Evolutionary conservation across 2,888 invertebrate genomes (phyloP), one percentile per base, ranked within the genome.

Genomic region (Zygogramma bicolorata): DNA sequence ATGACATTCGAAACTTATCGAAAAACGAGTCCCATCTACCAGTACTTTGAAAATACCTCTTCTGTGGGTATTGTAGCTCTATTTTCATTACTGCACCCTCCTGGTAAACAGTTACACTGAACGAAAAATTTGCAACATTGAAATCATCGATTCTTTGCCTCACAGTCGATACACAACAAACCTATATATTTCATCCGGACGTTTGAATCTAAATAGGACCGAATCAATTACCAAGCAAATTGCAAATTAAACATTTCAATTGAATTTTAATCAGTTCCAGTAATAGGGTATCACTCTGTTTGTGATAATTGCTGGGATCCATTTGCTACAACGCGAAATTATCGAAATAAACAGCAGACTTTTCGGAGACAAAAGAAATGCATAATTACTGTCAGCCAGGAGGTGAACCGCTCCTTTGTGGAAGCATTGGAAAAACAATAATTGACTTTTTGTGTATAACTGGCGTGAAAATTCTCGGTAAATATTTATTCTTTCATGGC

Each of bases 181-280:
- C n/a, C 4, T 22, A 53, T 25, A 25, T 5, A 22, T 10, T 27
- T 15, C n/a, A 53, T 25, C 13, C 53, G 10, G n/a, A 53, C n/a
- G 53, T 53, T 53, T 46, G 27, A 27, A 25, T 53, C 27, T 25
- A 53, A 27, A 25, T 53, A 5, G 53, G n/a, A 18, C 42, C 27
- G n/a, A 63, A 69, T 69, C 58, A 69, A 69, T 69, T 69, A 29
- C 34, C 25, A 18, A 18, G 34, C 63, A 65, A 71, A 74, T 73
- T 63, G 71, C 42, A 71, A 66, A 75, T 70, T 76, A 77, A 79
- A 79, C 76, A 77, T 76, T 78, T 76, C 77, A 78, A 79, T 79
- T 76, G 75, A 77, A 78, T 76, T 79, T 73, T 70, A 71, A 78
- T 79, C 76, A 72, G 73, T 75, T 70, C 53, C 53, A 53, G 22